Conservation (phyloP, 2,797 vertebrate genomes). For the Aphelocoma californica region DNA sequence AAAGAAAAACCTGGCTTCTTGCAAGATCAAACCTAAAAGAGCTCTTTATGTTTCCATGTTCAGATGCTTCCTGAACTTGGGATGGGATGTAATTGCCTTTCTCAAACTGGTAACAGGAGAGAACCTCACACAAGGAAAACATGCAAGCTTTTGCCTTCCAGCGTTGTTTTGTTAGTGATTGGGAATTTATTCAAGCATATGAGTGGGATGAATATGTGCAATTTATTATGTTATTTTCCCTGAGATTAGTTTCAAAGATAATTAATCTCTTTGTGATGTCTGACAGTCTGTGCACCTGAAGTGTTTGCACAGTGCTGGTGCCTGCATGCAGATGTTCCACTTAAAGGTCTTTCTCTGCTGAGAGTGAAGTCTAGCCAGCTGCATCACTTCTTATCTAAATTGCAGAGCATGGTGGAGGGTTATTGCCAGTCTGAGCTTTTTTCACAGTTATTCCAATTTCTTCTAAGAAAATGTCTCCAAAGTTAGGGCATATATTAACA, state of each 20-base stretch:
- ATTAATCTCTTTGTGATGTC: neutral
- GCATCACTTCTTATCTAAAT: neutral
- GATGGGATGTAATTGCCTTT: neutral
- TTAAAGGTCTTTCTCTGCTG: neutral
- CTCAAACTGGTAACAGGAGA: neutral
- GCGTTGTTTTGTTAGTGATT: neutral
- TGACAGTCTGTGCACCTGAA: neutral
- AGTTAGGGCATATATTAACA: neutral
- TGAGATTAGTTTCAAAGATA: neutral
- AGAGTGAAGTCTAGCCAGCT: neutral
- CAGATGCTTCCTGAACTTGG: neutral
- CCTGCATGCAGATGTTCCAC: conserved; percentile 37
- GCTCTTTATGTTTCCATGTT: neutral
- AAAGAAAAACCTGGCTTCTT: neutral
- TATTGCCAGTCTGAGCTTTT: neutral
- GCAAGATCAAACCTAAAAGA: neutral
- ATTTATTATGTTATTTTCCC: conserved; percentile 26
- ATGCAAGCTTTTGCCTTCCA: neutral
- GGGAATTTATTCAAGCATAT: neutral
- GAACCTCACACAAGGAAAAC: neutral
- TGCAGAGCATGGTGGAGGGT: neutral
- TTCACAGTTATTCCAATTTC: neutral
- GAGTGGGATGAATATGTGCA: conserved; percentile 5
- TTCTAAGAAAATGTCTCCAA: neutral
- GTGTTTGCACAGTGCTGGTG: neutral